Conservation (phyloP, 2,888 invertebrate genomes). For the Muschampia plurimacula region DNA sequence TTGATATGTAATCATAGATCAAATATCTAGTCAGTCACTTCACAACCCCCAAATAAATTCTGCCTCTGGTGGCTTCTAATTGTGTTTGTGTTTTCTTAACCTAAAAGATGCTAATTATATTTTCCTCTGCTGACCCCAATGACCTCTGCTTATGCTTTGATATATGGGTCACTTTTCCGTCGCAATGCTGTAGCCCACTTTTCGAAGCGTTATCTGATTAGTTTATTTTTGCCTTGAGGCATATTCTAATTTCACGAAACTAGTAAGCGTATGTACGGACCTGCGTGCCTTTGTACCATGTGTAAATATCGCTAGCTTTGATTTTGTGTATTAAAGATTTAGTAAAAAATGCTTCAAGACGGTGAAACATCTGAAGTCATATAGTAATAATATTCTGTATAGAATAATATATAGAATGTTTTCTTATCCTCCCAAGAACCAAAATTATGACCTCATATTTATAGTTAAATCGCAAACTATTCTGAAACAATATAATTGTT, state of each 20-base stretch:
- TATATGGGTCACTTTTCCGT: conserved; percentile 39
- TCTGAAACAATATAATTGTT: too few species aligned
- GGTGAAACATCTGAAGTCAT: too few species aligned
- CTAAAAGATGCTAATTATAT: conserved; percentile 23
- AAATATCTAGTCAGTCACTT: too few species aligned
- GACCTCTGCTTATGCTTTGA: conserved; percentile 33
- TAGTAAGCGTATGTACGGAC: neutral
- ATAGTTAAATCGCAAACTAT: too few species aligned
- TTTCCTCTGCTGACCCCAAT: conserved; percentile 20
- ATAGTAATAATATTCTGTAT: too few species aligned
- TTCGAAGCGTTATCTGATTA: conserved; percentile 34
- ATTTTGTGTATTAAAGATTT: neutral
- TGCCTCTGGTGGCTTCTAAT: neutral
- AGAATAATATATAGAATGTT: too few species aligned
- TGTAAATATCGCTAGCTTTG: neutral
- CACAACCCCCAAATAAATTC: neutral
- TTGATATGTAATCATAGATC: too few species aligned
- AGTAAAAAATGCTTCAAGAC: too few species aligned
- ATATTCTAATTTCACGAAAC: conserved; percentile 7
- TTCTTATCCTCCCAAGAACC: too few species aligned
- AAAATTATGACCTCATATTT: too few species aligned
- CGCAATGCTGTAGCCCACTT: conserved; percentile 39
- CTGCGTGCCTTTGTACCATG: neutral
- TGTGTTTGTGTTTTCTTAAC: neutral
- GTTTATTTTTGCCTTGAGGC: conserved; percentile 23